Evolutionary conservation across 2,797 vertebrate genomes (phyloP).

Genomic region (Semotilus atromaculatus): DNA sequence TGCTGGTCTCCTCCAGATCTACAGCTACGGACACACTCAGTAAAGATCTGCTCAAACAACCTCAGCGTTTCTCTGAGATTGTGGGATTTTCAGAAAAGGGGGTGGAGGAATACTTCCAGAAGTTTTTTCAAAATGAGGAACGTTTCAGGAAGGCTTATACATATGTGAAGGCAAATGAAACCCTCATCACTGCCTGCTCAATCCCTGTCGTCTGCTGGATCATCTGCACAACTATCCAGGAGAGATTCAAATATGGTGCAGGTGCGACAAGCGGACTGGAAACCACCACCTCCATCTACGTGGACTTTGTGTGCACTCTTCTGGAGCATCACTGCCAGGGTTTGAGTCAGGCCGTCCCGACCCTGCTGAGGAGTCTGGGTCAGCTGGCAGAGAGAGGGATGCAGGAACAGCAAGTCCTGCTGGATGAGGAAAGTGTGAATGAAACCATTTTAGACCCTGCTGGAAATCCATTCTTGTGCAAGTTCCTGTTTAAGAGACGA

Average conservation of each 20-base stretch:
- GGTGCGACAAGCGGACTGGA: background rate
- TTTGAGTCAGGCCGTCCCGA: background rate
- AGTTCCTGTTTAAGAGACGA: constrained; percentile 25
- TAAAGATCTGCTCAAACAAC: constrained; percentile 13
- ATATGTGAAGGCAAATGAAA: constrained; percentile 7
- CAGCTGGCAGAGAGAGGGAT: constrained; percentile 48
- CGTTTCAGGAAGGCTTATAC: background rate
- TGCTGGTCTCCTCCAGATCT: constrained; percentile 46
- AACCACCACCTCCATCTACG: constrained; percentile 47
- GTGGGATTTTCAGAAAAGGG: constrained; percentile 39
- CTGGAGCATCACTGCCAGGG: constrained; percentile 43
- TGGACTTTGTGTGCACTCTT: constrained; percentile 44
- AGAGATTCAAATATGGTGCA: background rate
- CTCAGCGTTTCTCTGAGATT: constrained; percentile 43
- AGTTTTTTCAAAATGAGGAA: constrained; percentile 13
- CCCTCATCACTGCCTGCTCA: constrained; percentile 20
- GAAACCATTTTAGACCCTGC: background rate
- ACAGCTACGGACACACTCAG: constrained; percentile 17
- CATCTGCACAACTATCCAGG: constrained; percentile 37
- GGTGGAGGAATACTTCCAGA: constrained; percentile 39
- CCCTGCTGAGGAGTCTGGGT: constrained; percentile 40
- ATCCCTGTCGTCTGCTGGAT: constrained; percentile 54
- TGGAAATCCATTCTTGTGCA: constrained; percentile 44
- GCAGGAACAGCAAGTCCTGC: constrained; percentile 21
- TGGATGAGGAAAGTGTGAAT: background rate